Evolutionary conservation across 2,888 invertebrate species (phyloP).

Genomic region (Callyntrura guangdongensis): DNA sequence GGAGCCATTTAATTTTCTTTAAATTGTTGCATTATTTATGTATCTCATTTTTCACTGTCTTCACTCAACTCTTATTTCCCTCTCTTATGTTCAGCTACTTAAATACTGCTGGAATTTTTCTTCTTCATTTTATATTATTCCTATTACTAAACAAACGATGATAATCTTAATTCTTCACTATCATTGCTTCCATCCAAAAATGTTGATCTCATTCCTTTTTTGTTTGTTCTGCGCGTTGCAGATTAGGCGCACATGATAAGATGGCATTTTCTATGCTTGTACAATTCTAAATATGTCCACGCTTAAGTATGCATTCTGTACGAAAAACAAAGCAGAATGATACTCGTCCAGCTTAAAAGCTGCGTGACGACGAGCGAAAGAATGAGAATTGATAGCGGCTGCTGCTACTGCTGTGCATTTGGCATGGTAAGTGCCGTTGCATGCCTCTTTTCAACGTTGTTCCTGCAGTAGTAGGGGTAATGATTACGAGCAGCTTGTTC

Average conservation of each 20-base stretch:
- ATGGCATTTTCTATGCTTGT: constrained; percentile 72
- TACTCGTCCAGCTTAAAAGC: neutral
- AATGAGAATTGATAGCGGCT: constrained; percentile 18
- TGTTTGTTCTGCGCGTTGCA: constrained; percentile 22
- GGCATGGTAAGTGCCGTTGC: neutral
- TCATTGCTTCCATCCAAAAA: constrained; percentile 54
- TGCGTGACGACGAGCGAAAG: neutral
- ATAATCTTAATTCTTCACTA: constrained; percentile 54
- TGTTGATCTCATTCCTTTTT: constrained; percentile 61
- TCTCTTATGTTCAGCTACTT: constrained; percentile 9
- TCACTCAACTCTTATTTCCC: neutral
- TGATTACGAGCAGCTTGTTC: constrained; percentile 57
- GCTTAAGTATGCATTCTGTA: constrained; percentile 21
- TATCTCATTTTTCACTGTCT: constrained; percentile 23
- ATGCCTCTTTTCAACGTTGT: neutral
- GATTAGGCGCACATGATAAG: constrained; percentile 65
- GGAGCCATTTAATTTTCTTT: constrained; percentile 44
- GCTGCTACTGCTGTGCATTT: neutral
- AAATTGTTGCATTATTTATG: constrained; percentile 36
- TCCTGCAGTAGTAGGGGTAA: constrained; percentile 40
- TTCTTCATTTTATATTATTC: neutral
- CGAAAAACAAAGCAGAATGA: neutral
- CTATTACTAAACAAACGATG: constrained; percentile 13
- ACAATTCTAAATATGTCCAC: constrained; percentile 22
- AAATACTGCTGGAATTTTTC: constrained; percentile 39